Percentiles rank a stretch among this genome's conserved stretches.
Conservation (phyloP, 2,797 vertebrate species). For the Manis javanica region DNA sequence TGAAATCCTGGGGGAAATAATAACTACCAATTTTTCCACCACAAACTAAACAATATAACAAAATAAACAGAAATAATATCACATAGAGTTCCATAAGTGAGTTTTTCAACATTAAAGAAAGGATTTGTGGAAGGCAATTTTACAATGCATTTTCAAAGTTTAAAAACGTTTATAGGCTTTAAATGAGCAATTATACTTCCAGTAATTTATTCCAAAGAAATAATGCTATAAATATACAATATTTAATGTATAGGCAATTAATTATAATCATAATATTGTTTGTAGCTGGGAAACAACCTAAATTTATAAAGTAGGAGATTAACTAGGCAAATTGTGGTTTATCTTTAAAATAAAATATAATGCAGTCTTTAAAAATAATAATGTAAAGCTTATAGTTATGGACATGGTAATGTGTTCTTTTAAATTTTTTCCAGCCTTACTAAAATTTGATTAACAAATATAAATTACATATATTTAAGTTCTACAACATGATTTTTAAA, state of each 20-base stretch:
- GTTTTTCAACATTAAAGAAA: conserved; percentile 29
- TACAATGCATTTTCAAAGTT: background rate
- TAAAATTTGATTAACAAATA: background rate
- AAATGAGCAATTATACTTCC: background rate
- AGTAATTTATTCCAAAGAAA: conserved; percentile 37
- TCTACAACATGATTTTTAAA: background rate
- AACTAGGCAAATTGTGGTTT: background rate
- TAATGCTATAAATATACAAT: background rate
- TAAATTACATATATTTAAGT: background rate
- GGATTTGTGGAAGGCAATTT: background rate
- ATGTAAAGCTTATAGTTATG: background rate
- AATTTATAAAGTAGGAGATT: background rate
- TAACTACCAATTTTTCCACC: background rate
- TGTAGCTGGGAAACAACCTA: background rate
- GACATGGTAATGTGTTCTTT: background rate
- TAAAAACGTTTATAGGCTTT: background rate
- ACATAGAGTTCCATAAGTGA: background rate
- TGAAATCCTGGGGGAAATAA: conserved; percentile 7
- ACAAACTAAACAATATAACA: background rate
- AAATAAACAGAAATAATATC: background rate
- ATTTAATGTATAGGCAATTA: background rate
- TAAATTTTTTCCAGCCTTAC: background rate
- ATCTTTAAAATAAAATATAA: conserved; percentile 14
- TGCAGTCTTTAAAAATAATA: background rate
- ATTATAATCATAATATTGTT: background rate